Evolutionary conservation across 1,140 invertebrate species (phyloP), one percentile per base, ranked within the genome.

Genomic region (Batillaria attramentaria): DNA sequence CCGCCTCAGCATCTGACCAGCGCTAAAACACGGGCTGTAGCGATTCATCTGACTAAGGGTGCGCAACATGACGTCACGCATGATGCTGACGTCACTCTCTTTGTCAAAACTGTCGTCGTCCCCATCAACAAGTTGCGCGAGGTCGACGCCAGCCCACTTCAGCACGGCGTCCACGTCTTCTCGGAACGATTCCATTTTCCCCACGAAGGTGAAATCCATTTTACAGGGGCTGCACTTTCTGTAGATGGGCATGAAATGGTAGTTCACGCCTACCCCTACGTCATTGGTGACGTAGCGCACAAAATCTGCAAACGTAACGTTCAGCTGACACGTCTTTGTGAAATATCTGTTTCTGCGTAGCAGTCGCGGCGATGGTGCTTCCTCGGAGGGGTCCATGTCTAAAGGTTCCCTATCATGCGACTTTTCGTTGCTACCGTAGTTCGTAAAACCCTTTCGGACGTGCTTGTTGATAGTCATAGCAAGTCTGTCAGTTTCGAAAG

Each of bases 71-170:
- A 75, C 73, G 37, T 75, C 73, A 41, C 73, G 54, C 37, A 75
- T n/a, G 24, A 75, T 75, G 57, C 31, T 75, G 35, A 65, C 20
- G 37, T 75, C 73, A 57, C 57, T 75, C 18, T 75, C 73, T 8
- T 39, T 16, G 37, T 75, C 54, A 31, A 75, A 75, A 28, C 31
- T 62, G 35, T 10, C 33, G 3, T 75, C 73, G 0, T 33, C 16
- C 10, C 57, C 33, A 13, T 62, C 24, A 20, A 75, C 73, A 42
- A 8, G 4, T n/a, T n/a, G n/a, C 5, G 35, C 24, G 5, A 39
- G 54, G 24, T 75, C 28, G 24, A 75, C 37, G 5, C 57, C 73
- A n/a, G 73, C 73, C 3, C 35, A 41, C 0, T 33, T 62, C 20
- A 75, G 54, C 33, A 75, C 42, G n/a, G 5, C n/a, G 43, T 42